Conservation (phyloP, 2,888 invertebrate genomes). For the Philopedon plagiatum region DNA sequence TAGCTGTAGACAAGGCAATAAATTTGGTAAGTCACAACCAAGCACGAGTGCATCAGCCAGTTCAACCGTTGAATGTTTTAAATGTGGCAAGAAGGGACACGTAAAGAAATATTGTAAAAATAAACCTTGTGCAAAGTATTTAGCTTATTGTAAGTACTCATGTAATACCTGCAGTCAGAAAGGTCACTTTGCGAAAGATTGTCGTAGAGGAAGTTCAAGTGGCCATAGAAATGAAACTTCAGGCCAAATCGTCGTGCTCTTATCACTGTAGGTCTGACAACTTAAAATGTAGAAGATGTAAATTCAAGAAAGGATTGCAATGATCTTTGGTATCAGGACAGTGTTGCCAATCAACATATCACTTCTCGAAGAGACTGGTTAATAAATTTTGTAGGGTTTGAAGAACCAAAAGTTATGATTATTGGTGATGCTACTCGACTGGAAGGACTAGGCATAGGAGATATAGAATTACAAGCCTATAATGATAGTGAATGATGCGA, state of each 20-base stretch:
- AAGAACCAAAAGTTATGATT: background rate
- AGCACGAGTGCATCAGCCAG: background rate
- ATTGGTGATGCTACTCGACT: slow-evolving; percentile 17
- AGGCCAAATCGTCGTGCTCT: slow-evolving; percentile 6
- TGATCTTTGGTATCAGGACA: background rate
- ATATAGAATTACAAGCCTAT: slow-evolving; percentile 31
- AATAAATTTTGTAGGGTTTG: background rate
- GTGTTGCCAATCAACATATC: slow-evolving; percentile 53
- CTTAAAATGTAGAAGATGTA: background rate
- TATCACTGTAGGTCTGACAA: background rate
- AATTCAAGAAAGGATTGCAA: background rate
- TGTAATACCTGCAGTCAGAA: slow-evolving; percentile 15
- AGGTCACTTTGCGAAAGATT: slow-evolving; percentile 13
- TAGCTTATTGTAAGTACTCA: background rate
- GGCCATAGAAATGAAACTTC: background rate
- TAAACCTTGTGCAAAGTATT: slow-evolving; percentile 1
- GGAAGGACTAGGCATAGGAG: slow-evolving; percentile 22
- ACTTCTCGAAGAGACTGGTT: slow-evolving; percentile 51
- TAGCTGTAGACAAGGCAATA: too few species aligned
- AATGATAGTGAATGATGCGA: too few species aligned
- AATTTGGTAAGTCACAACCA: background rate
- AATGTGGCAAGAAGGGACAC: slow-evolving; percentile 14
- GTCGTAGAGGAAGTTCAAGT: background rate
- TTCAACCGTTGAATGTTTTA: background rate
- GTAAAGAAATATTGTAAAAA: background rate